Percentiles rank a stretch among this genome's conserved stretches.
phyloP scores from a whole-genome alignment of 2,797 vertebrate genomes.

The Coccyzus lansbergi region DNA sequence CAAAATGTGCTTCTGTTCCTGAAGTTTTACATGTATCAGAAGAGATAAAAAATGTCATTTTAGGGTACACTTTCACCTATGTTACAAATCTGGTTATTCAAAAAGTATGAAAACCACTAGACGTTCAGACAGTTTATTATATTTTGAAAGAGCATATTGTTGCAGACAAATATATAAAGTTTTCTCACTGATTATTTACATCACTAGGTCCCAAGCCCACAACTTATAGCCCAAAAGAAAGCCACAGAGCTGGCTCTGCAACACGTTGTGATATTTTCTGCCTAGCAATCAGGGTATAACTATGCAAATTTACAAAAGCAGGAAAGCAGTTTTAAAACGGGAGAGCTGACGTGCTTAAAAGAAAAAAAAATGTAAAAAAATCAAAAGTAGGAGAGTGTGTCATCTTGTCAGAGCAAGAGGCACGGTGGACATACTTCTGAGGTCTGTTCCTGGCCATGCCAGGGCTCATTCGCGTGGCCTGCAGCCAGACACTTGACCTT shows the following conservation, averaged over 20 bases:
- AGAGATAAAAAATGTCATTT: background rate
- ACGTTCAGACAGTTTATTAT: background rate
- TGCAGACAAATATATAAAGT: background rate
- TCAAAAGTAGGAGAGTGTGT: background rate
- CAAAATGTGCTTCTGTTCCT: background rate
- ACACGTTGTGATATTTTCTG: background rate
- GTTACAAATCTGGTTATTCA: background rate
- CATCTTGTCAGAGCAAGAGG: background rate
- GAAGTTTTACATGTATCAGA: background rate
- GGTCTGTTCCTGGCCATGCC: background rate
- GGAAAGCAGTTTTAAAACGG: background rate
- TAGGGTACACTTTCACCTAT: background rate
- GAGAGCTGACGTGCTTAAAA: background rate
- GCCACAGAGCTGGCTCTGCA: background rate
- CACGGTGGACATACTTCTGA: background rate
- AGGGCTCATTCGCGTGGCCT: background rate
- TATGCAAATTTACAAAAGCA: background rate
- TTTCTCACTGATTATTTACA: background rate
- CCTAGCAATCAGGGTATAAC: background rate
- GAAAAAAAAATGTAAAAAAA: background rate
- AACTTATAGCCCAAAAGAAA: background rate
- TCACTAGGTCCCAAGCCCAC: background rate
- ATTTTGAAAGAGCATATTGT: background rate
- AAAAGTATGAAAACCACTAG: background rate
- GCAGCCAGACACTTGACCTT: constrained; percentile 57